Base-by-base conservation (phyloP, 2,113 vertebrate species). In the Ailuropoda melanoleuca region DNA sequence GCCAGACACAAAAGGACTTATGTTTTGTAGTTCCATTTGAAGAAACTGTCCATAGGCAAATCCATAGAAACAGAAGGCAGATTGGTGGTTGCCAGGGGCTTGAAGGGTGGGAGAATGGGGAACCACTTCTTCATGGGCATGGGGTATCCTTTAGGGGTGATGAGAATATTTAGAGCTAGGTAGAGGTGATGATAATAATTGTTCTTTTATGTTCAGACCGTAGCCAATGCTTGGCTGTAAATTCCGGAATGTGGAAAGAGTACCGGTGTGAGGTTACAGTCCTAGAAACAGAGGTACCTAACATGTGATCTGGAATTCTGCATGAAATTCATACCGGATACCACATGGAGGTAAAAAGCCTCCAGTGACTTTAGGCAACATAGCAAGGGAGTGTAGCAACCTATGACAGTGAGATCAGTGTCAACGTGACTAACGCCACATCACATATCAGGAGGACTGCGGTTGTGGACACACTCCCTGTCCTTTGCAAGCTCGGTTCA, bases 261-360 rank as follows among this genome's bases (percentile, higher is more conserved):
- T 48, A 24, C 39, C 60, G 26, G 29, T 74, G 31, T 58, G 48
- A 75, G 24, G 6, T 46, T 74, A 6, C 9, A 95, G 19, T 75
- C 78, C 75, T 96, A 18, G 58, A 66, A 84, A 78, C 68, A 94
- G n/a, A 94, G 56, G 6, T 93, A 85, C 9, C 29, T 82, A 92
- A 88, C 37, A 68, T 53, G 26, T 50, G 37, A 12, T 68, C 37
- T 83, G 13, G 21, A 39, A 70, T 72, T 85, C 64, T 60, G 39
- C 6, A 31, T 86, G 75, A 82, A 96, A 96, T 74, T 83, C 43
- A 91, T 23, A 81, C 18, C 86, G 88, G 66, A 56, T 31, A 56
- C 46, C 55, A 83, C 92, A 68, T 50, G 10, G 46, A 92, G 18
- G 7, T 31, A 70, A 87, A 88, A 88, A 34, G 17, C 24, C 8